phyloP scores from a whole-genome alignment of 2,888 invertebrate species.

The Philaethria dido region DNA sequence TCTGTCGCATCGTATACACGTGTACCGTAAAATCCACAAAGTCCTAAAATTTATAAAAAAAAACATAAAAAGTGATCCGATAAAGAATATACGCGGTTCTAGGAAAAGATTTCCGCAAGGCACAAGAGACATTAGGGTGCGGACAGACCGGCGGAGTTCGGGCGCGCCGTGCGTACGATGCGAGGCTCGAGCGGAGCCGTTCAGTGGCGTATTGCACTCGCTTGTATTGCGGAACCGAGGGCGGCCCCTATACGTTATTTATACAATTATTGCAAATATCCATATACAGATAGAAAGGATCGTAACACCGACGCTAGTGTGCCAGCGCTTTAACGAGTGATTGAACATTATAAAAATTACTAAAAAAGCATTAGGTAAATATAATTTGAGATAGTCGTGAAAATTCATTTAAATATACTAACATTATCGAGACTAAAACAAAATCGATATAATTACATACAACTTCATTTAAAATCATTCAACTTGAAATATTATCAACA shows the following conservation, averaged over 20 bases:
- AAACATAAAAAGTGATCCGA: conserved; percentile 27
- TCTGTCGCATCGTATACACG: conserved; percentile 67
- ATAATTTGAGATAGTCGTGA: conserved; percentile 83
- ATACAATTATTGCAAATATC: conserved; percentile 65
- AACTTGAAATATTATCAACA: conserved; percentile 83
- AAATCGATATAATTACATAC: conserved; percentile 80
- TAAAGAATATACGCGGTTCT: conserved; percentile 44
- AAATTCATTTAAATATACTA: conserved; percentile 79
- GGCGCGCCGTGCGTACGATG: conserved; percentile 50
- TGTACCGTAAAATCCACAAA: conserved; percentile 28
- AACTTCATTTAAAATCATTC: conserved; percentile 81
- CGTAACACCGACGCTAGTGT: conserved; percentile 82
- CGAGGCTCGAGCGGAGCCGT: conserved; percentile 51
- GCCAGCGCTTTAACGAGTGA: conserved; percentile 83
- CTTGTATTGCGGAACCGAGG: conserved; percentile 56
- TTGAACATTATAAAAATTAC: conserved; percentile 79
- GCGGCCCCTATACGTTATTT: conserved; percentile 49
- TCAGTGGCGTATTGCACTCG: conserved; percentile 61
- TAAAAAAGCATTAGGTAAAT: conserved; percentile 82
- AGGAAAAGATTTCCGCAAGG: conserved; percentile 62
- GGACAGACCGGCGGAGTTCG: conserved; percentile 45
- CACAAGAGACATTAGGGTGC: conserved; percentile 72
- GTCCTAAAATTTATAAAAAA: conserved; percentile 27
- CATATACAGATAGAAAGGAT: conserved; percentile 70
- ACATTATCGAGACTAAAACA: conserved; percentile 81